Percentiles rank a stretch among this genome's conserved stretches.
These are phyloP conservation scores for Metallyticus violacea DNA, from an alignment of 2,888 invertebrate genomes.

Conservation along the genomic window DNA sequence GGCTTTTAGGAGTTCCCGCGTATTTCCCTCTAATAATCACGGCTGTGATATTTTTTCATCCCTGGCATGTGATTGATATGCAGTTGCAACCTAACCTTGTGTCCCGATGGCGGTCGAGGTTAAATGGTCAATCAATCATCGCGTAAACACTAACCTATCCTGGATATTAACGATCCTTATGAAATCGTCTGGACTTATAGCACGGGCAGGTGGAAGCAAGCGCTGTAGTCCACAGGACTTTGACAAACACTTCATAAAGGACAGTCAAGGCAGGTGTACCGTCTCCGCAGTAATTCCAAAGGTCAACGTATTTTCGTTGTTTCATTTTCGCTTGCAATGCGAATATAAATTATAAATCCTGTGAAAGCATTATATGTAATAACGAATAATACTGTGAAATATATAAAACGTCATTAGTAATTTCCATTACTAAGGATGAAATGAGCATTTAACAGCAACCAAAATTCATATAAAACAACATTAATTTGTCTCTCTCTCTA, in stretches of 20 bases:
- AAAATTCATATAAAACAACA: too few species aligned
- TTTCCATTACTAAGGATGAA: too few species aligned
- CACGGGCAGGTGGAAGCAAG: background rate
- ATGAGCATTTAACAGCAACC: too few species aligned
- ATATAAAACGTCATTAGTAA: too few species aligned
- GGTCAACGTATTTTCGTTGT: too few species aligned
- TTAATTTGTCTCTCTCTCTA: too few species aligned
- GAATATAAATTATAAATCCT: too few species aligned
- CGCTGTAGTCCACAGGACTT: background rate
- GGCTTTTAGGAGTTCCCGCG: too few species aligned
- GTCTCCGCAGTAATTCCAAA: too few species aligned
- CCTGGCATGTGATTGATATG: background rate
- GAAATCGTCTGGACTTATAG: background rate
- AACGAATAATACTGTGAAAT: too few species aligned
- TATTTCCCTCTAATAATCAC: background rate
- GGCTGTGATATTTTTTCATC: background rate
- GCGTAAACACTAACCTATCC: background rate
- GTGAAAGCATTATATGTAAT: too few species aligned
- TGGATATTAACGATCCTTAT: background rate
- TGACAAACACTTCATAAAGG: background rate
- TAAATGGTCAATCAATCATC: background rate
- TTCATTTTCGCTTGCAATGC: too few species aligned
- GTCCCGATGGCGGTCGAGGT: background rate
- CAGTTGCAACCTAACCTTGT: background rate
- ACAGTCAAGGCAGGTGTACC: background rate